Evolutionary conservation across 2,888 invertebrate species (phyloP).

Genomic region (Graphium colonna): DNA sequence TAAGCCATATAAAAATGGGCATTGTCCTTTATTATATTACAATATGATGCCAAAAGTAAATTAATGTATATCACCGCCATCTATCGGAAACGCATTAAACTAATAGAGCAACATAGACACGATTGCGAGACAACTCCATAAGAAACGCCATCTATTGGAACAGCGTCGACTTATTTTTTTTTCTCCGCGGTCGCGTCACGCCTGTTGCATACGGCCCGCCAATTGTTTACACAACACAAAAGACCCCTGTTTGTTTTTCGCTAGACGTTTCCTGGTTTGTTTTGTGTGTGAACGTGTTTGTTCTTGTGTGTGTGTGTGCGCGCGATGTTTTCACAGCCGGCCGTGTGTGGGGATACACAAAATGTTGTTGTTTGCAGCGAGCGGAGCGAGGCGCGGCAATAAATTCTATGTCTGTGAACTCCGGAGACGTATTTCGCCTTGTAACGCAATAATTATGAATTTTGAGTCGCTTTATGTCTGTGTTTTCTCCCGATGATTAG

Average conservation of each 20-base stretch:
- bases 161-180: slow-evolving; percentile 30
- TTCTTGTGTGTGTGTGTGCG: slow-evolving; percentile 34
- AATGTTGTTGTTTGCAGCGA: slow-evolving; percentile 69
- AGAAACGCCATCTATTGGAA: slow-evolving; percentile 16
- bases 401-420: slow-evolving; percentile 51
- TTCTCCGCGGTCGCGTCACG: slow-evolving; percentile 65
- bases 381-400: slow-evolving; percentile 56
- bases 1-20: too few relatives aligned
- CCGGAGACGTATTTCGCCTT: slow-evolving; percentile 32
- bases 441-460: slow-evolving; percentile 23
- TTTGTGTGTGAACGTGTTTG: slow-evolving; percentile 57
- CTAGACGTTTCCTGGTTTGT: slow-evolving; percentile 81
- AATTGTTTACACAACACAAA: slow-evolving; percentile 79
- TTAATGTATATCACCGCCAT: neutral
- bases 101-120: too few relatives aligned
- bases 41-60: too few relatives aligned
- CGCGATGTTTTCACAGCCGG: slow-evolving; percentile 73
- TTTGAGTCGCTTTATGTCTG: too few relatives aligned
- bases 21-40: too few relatives aligned
- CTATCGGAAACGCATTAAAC: too few relatives aligned
- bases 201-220: slow-evolving; percentile 75
- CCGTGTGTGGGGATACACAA: slow-evolving; percentile 65
- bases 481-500: too few relatives aligned
- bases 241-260: slow-evolving; percentile 80
- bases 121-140: too few relatives aligned